These are phyloP conservation scores for Coecobrya sp. DNA, from an alignment of 2,888 invertebrate species.

Conservation along the genomic window DNA sequence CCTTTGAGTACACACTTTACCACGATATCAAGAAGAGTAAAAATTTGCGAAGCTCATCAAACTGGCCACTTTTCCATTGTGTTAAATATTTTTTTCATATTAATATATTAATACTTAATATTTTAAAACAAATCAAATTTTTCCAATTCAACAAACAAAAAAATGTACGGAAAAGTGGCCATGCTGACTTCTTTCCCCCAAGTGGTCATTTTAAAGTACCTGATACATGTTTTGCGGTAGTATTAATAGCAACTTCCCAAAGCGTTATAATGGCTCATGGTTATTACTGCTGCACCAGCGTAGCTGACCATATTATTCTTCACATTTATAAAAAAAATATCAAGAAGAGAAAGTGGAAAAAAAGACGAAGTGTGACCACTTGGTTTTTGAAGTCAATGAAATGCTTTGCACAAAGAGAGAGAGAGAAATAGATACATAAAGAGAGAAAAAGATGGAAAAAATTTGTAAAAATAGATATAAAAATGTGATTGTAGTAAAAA, in stretches of 20 bases:
- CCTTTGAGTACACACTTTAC: slow-evolving; percentile 52
- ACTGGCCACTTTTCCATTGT: slow-evolving; percentile 67
- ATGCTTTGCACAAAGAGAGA: slow-evolving; percentile 83
- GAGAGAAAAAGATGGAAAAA: slow-evolving; percentile 85
- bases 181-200: slow-evolving; percentile 69
- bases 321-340: slow-evolving; percentile 44
- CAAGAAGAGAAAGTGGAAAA: slow-evolving; percentile 73
- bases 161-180: slow-evolving; percentile 67
- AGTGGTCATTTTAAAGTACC: slow-evolving; percentile 76
- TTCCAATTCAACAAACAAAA: neutral
- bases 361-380: slow-evolving; percentile 84
- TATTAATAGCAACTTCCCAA: slow-evolving; percentile 52
- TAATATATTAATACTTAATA: neutral
- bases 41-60: slow-evolving; percentile 65
- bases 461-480: slow-evolving; percentile 80
- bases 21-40: slow-evolving; percentile 66
- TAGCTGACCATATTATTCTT: slow-evolving; percentile 46
- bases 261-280: slow-evolving; percentile 63
- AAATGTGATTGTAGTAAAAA: neutral
- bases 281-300: slow-evolving; percentile 62
- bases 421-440: slow-evolving; percentile 85
- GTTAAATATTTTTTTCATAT: neutral
- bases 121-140: neutral
- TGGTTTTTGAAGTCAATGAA: slow-evolving; percentile 84
- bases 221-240: slow-evolving; percentile 1